Base-by-base conservation (phyloP, 2,888 invertebrate genomes). In the Melangyna quadrimaculata region DNA sequence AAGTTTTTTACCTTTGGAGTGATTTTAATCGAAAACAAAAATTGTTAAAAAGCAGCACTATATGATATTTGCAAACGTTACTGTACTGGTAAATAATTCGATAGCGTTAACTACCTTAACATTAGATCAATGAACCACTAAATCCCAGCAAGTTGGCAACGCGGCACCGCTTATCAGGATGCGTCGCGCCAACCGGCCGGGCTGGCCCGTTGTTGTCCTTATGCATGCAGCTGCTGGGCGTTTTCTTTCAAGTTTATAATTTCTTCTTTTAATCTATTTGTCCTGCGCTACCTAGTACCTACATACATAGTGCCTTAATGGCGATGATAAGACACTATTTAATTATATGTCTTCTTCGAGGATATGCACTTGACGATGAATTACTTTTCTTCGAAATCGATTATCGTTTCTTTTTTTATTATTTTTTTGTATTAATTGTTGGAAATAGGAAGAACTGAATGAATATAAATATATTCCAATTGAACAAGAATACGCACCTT, bases 291-390 rank as follows among this genome's bases (percentile, higher is more conserved):
- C 53, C 29, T 29, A 51, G 24, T n/a, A n/a, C n/a, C n/a, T n/a
- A n/a, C n/a, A n/a, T 29, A 19, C 27, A 22, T 24, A 24, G 7
- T 51, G 14, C 14, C 14, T 24, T 24, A n/a, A 51, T 51, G 12
- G 40, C n/a, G 35, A 29, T 71, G 78, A 78, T 83, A 78, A 83
- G 48, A 27, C n/a, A n/a, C n/a, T 8, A 74, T 74, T 78, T 83
- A 83, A 83, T 83, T 70, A 74, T 57, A 40, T 40, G 32, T 17
- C 48, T 27, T 65, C 69, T 27, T 65, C 69, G 37, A 63, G 43
- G 72, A 53, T 69, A 45, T 45, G 17, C 70, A 74, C 83, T 83
- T 83, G 78, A 78, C 65, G 70, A 83, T 24, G 55, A 63, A 75
- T 70, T 75, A 65, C 70, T 70, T 75, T 51, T 59, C 67, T 35